These are phyloP conservation scores for Scolopax mira DNA, from an alignment of 2,113 vertebrate species.

Conservation along the genomic window DNA sequence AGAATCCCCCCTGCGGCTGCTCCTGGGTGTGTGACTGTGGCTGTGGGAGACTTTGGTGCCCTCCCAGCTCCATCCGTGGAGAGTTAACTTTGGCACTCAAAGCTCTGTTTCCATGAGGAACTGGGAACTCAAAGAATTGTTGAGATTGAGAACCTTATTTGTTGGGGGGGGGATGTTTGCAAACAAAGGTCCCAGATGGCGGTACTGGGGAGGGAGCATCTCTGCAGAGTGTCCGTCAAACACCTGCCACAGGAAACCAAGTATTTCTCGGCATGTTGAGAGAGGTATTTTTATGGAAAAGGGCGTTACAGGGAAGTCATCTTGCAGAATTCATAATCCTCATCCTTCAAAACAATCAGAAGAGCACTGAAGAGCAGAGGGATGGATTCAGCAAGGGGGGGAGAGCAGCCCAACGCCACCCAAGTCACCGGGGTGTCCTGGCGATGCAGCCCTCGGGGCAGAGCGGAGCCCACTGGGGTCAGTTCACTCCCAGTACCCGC, in stretches of 20 bases:
- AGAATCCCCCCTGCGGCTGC: rapidly evolving
- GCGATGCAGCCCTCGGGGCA: background rate
- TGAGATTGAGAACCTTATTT: background rate
- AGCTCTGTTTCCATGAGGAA: background rate
- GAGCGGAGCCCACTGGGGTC: background rate
- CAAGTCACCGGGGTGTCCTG: background rate
- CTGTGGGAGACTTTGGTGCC: background rate
- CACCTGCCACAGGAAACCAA: background rate
- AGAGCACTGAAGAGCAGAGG: background rate
- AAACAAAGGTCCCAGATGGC: background rate
- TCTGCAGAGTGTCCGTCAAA: background rate
- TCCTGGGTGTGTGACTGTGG: rapidly evolving
- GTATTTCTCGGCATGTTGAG: background rate
- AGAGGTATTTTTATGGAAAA: constrained; percentile 25
- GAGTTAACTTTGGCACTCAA: background rate
- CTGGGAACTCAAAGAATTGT: background rate
- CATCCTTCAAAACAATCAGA: background rate
- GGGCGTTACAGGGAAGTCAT: background rate
- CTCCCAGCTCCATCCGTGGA: background rate
- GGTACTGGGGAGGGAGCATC: background rate
- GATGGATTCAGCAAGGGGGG: background rate
- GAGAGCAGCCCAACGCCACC: background rate
- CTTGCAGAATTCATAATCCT: background rate
- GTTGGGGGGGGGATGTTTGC: background rate
- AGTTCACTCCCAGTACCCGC: background rate